Conservation (phyloP, 1,140 invertebrate genomes). For the Aphis craccivora region DNA sequence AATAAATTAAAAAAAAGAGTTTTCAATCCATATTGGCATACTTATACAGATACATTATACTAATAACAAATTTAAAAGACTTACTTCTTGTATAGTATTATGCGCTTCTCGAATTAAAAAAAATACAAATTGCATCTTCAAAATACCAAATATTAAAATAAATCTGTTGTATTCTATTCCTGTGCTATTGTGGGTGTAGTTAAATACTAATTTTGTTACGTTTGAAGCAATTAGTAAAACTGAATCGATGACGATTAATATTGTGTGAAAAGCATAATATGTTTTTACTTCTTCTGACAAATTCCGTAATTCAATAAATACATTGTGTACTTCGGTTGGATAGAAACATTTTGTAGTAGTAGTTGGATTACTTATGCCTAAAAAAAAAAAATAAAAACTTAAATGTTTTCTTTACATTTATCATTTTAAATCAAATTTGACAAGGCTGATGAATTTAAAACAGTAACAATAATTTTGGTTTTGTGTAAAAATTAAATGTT, state of each 20-base stretch:
- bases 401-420: not conserved
- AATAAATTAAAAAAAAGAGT: not conserved
- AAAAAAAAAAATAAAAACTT: not conserved
- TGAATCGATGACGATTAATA: not conserved
- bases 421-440: not conserved
- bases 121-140: not conserved
- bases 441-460: no score
- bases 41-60: no score
- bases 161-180: not conserved
- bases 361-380: not conserved
- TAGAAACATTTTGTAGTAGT: not conserved
- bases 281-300: not conserved
- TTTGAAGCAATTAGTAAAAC: not conserved
- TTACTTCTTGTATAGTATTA: slow-evolving; percentile 12
- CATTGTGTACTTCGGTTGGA: not conserved
- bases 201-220: not conserved
- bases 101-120: not conserved
- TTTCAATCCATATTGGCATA: no score
- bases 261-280: not conserved
- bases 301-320: not conserved
- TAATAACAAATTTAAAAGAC: not conserved
- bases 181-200: not conserved
- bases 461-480: no score
- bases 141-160: not conserved
- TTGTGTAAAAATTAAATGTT: no score